Base-by-base conservation (phyloP, 2,888 invertebrate genomes). In the Actias luna region DNA sequence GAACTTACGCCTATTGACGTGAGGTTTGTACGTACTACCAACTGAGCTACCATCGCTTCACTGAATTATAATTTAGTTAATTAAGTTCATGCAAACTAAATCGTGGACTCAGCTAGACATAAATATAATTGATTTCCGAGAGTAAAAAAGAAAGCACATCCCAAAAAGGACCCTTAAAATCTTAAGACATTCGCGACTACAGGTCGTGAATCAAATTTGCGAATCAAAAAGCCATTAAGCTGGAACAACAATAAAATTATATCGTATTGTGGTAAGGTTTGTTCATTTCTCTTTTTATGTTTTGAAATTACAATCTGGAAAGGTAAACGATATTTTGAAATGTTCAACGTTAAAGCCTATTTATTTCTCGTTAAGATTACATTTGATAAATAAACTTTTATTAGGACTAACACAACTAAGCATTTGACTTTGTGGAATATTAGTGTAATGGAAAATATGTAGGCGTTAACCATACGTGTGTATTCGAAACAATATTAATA, bases 221-320 rank as follows among this genome's bases (percentile, higher is more conserved):
- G 42, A 29, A 59, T 59, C 29, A 59, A 59, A 59, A 59, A 59
- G 42, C 39, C 42, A 59, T 59, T 46, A 59, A 42, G 31, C 27
- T 42, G 16, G 29, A 46, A 59, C 42, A 46, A n/a, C 8, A 31
- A 59, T 31, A 18, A 59, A 59, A 59, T 59, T 39, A 39, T 27
- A 25, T 18, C 27, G n/a, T 18, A 59, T 59, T 42, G 42, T 42
- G 52, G 52, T 18, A 18, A 29, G 27, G 42, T 42, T 59, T 59
- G 39, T 42, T 31, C 42, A 18, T 35, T 42, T 39, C 27, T 59
- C 29, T 29, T 46, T 25, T 55, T n/a, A 55, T 55, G 29, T 55
- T 50, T 55, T 29, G 16, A 55, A 55, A 55, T 55, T 29, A 55
- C 29, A 55, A 29, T 29, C n/a, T n/a, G 29, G 16, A n/a, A 50